phyloP scores from a whole-genome alignment of 2,888 invertebrate genomes.

The Coenonympha glycerion region DNA sequence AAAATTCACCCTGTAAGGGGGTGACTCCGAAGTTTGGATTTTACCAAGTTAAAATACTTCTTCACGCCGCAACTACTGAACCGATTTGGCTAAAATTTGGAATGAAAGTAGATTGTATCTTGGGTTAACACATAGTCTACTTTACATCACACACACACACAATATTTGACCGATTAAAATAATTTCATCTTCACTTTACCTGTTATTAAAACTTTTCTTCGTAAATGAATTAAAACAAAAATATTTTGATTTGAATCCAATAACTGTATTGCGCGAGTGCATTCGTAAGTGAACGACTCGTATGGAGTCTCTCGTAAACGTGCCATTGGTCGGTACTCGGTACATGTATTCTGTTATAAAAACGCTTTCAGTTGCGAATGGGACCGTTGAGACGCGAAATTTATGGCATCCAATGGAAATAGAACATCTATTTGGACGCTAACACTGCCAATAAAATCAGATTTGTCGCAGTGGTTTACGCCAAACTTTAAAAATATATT shows the following conservation, averaged over 20 bases:
- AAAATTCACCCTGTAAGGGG: too few relatives aligned
- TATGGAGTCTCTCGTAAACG: slow-evolving; percentile 53
- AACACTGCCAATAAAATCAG: slow-evolving; percentile 3
- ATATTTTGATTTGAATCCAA: too few relatives aligned
- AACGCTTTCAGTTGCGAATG: slow-evolving; percentile 73
- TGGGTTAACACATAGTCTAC: too few relatives aligned
- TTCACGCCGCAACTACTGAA: background rate
- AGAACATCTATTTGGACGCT: slow-evolving; percentile 56
- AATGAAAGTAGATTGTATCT: too few relatives aligned
- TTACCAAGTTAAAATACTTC: too few relatives aligned
- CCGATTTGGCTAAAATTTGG: background rate
- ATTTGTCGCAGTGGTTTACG: background rate
- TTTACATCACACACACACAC: too few relatives aligned
- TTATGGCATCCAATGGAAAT: slow-evolving; percentile 61
- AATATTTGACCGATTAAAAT: too few relatives aligned
- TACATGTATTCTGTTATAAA: slow-evolving; percentile 51
- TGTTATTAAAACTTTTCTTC: too few relatives aligned
- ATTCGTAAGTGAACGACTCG: too few relatives aligned
- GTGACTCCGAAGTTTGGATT: background rate
- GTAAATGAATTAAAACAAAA: too few relatives aligned
- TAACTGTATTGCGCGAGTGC: too few relatives aligned
- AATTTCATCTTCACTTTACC: too few relatives aligned
- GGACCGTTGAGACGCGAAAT: slow-evolving; percentile 46
- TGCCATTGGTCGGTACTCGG: slow-evolving; percentile 60
- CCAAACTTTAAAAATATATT: background rate